These are phyloP conservation scores for Eurytoma adleriae DNA, from an alignment of 2,888 invertebrate species.

Conservation along the genomic window DNA sequence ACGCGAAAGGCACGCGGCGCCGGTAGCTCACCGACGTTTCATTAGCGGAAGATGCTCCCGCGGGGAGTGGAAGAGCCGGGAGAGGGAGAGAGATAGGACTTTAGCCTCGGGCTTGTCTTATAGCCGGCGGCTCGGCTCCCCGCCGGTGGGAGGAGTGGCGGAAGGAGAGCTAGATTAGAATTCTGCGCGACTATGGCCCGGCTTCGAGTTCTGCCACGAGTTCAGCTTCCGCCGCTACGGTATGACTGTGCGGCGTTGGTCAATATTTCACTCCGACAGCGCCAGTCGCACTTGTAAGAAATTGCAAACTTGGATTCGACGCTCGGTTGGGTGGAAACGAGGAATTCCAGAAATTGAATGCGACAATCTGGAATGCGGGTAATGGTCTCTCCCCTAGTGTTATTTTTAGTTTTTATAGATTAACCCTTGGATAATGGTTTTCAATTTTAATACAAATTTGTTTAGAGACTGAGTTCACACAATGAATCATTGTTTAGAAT, in stretches of 20 bases:
- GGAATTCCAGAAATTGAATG: slow-evolving; percentile 21
- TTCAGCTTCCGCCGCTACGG: slow-evolving; percentile 22
- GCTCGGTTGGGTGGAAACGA: not conserved
- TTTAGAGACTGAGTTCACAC: no score
- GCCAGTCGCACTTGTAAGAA: slow-evolving; percentile 27
- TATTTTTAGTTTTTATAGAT: no score
- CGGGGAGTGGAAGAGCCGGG: slow-evolving; percentile 62
- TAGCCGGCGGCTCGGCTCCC: slow-evolving; percentile 39
- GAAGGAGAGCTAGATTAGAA: slow-evolving; percentile 71
- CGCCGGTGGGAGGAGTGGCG: slow-evolving; percentile 53
- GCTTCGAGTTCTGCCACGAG: slow-evolving; percentile 46
- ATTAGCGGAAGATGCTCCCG: slow-evolving; percentile 75
- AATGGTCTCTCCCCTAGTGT: not conserved
- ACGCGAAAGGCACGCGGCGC: slow-evolving; percentile 72
- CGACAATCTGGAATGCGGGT: slow-evolving; percentile 23
- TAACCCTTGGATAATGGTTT: no score
- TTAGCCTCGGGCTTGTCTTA: slow-evolving; percentile 41
- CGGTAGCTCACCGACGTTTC: slow-evolving; percentile 75
- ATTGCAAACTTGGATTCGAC: slow-evolving; percentile 43
- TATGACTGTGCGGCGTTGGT: slow-evolving; percentile 21
- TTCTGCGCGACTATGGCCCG: slow-evolving; percentile 60
- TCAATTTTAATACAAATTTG: no score
- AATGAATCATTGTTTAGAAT: no score
- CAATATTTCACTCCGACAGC: slow-evolving; percentile 31
- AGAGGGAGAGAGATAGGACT: slow-evolving; percentile 52